phyloP scores from a whole-genome alignment of 2,888 invertebrate species.

The Cloeon dipterum region DNA sequence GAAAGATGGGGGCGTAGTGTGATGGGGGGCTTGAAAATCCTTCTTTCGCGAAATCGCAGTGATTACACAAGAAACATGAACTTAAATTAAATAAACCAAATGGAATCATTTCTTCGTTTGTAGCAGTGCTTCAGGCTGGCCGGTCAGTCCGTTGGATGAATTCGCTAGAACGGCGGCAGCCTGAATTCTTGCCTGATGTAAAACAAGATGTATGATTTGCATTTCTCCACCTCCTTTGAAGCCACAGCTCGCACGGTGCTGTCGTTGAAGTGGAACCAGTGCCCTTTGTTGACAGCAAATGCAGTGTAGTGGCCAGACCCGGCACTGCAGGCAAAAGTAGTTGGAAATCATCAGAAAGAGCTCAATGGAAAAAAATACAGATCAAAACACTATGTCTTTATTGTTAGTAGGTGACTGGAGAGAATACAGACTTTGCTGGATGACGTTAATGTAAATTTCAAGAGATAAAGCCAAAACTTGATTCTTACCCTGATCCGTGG shows the following conservation, averaged over 20 bases:
- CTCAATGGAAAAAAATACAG: not conserved
- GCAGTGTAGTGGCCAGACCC: slow-evolving; percentile 72
- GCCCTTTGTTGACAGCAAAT: slow-evolving; percentile 53
- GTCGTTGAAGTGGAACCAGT: slow-evolving; percentile 75
- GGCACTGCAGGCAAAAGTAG: slow-evolving; percentile 30
- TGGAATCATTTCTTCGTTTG: too few relatives aligned
- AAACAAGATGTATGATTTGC: slow-evolving; percentile 69
- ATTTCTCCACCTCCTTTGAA: slow-evolving; percentile 39
- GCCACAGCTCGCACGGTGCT: slow-evolving; percentile 50
- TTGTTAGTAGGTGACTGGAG: too few relatives aligned
- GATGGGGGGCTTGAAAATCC: too few relatives aligned
- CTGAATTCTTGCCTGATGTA: slow-evolving; percentile 46
- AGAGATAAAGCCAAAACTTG: not conserved
- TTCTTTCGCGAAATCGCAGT: too few relatives aligned
- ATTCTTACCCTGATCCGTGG: slow-evolving; percentile 46
- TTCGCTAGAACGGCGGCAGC: slow-evolving; percentile 13
- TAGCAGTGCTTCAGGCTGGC: too few relatives aligned
- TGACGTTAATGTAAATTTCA: not conserved
- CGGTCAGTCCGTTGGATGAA: too few relatives aligned
- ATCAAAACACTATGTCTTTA: too few relatives aligned
- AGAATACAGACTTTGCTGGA: not conserved
- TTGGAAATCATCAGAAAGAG: slow-evolving; percentile 2
- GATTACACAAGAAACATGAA: too few relatives aligned
- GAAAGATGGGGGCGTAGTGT: too few relatives aligned
- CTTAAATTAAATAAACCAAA: too few relatives aligned